phyloP scores from a whole-genome alignment of 1,140 invertebrate genomes.

The Euwallacea similis region DNA sequence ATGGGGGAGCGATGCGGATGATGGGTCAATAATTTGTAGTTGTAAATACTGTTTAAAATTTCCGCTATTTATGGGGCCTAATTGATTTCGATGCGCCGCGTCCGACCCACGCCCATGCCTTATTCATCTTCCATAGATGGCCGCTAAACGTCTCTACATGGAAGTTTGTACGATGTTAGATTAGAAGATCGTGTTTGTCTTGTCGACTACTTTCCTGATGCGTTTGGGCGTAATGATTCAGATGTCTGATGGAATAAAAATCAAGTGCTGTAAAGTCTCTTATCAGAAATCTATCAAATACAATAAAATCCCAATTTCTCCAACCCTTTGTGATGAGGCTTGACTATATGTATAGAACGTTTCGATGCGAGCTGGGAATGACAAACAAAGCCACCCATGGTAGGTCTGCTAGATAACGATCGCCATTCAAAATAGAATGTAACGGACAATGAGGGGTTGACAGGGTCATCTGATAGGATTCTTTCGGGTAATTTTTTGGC shows the following conservation, averaged over 20 bases:
- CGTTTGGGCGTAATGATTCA: not conserved
- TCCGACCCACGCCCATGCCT: conserved; percentile 13
- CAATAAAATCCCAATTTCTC: not conserved
- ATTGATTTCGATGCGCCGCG: conserved; percentile 28
- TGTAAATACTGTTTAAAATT: conserved; percentile 26
- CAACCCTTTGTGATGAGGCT: not conserved
- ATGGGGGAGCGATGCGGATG: conserved; percentile 16
- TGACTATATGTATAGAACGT: not conserved
- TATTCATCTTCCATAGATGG: conserved; percentile 26
- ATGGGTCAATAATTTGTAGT: conserved; percentile 29
- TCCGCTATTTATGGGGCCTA: conserved; percentile 24
- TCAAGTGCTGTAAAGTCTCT: not conserved
- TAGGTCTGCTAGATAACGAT: conserved; percentile 13
- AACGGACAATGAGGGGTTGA: conserved; percentile 18
- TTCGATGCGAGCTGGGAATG: not conserved
- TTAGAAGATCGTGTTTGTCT: conserved; percentile 1
- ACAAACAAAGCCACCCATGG: conserved; percentile 3
- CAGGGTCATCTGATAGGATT: conserved; percentile 21
- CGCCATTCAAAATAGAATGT: conserved; percentile 8
- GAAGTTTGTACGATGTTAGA: conserved; percentile 1
- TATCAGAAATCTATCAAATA: not conserved
- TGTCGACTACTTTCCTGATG: not conserved
- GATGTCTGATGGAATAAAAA: not conserved
- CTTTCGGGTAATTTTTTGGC: conserved; percentile 21
- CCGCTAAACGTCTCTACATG: conserved; percentile 3